Evolutionary conservation across 2,888 invertebrate genomes (phyloP).

Genomic region (Drosophila leonis): DNA sequence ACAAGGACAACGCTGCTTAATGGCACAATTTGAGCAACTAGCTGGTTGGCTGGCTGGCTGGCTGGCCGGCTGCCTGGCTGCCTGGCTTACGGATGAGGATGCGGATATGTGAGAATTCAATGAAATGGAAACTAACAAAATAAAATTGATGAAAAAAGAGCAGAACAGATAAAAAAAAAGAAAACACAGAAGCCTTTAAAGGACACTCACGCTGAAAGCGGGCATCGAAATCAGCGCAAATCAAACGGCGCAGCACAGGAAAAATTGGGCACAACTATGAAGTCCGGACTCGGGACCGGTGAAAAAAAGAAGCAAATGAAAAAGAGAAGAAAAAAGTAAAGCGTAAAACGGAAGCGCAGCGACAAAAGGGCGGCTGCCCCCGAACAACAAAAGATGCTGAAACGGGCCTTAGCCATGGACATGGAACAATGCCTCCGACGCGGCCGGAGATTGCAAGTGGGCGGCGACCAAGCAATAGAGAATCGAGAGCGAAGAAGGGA

Average conservation of each 20-base stretch:
- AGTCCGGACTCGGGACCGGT: slow-evolving; percentile 49
- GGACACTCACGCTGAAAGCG: slow-evolving; percentile 47
- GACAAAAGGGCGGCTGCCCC: slow-evolving; percentile 61
- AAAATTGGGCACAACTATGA: slow-evolving; percentile 68
- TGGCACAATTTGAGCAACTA: slow-evolving; percentile 78
- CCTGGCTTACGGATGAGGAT: slow-evolving; percentile 50
- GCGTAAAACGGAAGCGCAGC: slow-evolving; percentile 61
- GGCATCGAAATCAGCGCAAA: slow-evolving; percentile 76
- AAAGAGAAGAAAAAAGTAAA: slow-evolving; percentile 24
- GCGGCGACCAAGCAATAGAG: slow-evolving; percentile 16
- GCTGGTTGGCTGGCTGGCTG: slow-evolving; percentile 44
- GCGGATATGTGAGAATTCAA: slow-evolving; percentile 80
- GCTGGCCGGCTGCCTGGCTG: slow-evolving; percentile 22
- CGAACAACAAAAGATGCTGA: slow-evolving; percentile 74
- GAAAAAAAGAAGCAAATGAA: slow-evolving; percentile 14
- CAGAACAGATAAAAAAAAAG: slow-evolving; percentile 22
- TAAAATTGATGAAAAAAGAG: slow-evolving; percentile 67
- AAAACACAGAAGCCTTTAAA: slow-evolving; percentile 60
- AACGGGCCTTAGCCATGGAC: slow-evolving; percentile 62
- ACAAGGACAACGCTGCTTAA: slow-evolving; percentile 70
- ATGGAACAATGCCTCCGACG: slow-evolving; percentile 74
- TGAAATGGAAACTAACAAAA: slow-evolving; percentile 82
- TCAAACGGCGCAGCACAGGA: slow-evolving; percentile 69
- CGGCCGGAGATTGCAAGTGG: slow-evolving; percentile 66
- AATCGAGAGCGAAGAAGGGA: neutral